Evolutionary conservation across 2,888 invertebrate genomes (phyloP), one percentile per base, ranked within the genome.

Genomic region (Folsomia manolachei): DNA sequence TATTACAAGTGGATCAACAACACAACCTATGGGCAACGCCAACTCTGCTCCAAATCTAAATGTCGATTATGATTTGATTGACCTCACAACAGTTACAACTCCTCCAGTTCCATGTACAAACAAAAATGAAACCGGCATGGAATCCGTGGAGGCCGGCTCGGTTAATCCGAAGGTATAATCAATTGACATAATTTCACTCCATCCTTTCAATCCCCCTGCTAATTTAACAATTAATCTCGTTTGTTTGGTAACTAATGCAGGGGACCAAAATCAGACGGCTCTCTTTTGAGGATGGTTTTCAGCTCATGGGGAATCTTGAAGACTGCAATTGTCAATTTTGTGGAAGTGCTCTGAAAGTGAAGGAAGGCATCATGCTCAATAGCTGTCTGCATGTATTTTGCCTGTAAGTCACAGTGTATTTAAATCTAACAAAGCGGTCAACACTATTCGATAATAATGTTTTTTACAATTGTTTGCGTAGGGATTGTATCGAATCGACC

Each of bases 301-400:
- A 4, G 21, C 52, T 70, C 18, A 27, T 71, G 21, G 56, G 70
- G 18, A 64, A 19, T 21, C 27, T 27, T 26, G 67, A 70, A 2
- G 39, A 63, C 18, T 69, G 69, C 2, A 61, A 27, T 1, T 77
- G 77, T 52, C 24, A 23, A n/a, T 75, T 73, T 27, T 77, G 77
- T 26, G 23, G n/a, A 18, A 21, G 26, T 1, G 23, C 56, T 18
- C 26, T 77, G 27, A 66, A 66, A 14, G 25, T 24, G 0, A 61
- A 68, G 4, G 70, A 71, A 19, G 77, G 77, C 1, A 25, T 72
- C n/a, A 64, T 72, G 66, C 4, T 76, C 9, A 51, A 63, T 11
- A 39, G n/a, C 14, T 76, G 74, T 52, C 27, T 70, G 1, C 72
- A 76, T 60, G 19, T 69, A 2, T 76, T 74, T 52, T 76, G 76